Evolutionary conservation across 2,888 invertebrate genomes (phyloP).

Genomic region (Oligia fasciuncula): DNA sequence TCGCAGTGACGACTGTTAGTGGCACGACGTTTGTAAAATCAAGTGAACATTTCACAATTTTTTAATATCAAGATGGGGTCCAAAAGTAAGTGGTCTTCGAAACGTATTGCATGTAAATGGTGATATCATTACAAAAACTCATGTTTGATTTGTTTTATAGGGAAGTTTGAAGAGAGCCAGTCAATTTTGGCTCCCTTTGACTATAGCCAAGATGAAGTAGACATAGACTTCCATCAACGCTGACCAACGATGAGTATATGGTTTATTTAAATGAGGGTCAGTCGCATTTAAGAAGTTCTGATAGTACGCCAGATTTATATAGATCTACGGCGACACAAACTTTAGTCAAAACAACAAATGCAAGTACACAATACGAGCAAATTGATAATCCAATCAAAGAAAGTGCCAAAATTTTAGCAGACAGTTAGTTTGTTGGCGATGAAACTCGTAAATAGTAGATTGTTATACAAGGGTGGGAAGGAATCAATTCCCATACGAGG

Average conservation of each 20-base stretch:
- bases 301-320: conserved; percentile 36
- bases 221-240: conserved; percentile 20
- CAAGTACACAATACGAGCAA: conserved; percentile 16
- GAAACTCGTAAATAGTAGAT: conserved; percentile 5
- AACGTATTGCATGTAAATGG: conserved; percentile 35
- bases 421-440: conserved; percentile 31
- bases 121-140: conserved; percentile 30
- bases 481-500: too few relatives aligned
- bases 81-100: conserved; percentile 31
- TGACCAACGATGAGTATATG: conserved; percentile 32
- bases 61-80: conserved; percentile 21
- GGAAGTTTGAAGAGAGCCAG: conserved; percentile 38
- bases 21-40: conserved; percentile 23
- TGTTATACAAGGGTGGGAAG: too few relatives aligned
- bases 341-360: conserved; percentile 18
- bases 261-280: conserved; percentile 33
- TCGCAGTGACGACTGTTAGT: conserved; percentile 2
- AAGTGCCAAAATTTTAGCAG: conserved; percentile 16
- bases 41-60: conserved; percentile 7
- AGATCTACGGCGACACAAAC: conserved; percentile 36
- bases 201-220: conserved; percentile 28
- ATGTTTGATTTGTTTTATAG: conserved; percentile 35
- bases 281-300: conserved; percentile 16
- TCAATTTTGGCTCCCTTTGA: conserved; percentile 35
- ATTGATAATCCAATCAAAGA: conserved; percentile 22